phyloP scores from a whole-genome alignment of 2,113 vertebrate species.

The Lagopus leucura region DNA sequence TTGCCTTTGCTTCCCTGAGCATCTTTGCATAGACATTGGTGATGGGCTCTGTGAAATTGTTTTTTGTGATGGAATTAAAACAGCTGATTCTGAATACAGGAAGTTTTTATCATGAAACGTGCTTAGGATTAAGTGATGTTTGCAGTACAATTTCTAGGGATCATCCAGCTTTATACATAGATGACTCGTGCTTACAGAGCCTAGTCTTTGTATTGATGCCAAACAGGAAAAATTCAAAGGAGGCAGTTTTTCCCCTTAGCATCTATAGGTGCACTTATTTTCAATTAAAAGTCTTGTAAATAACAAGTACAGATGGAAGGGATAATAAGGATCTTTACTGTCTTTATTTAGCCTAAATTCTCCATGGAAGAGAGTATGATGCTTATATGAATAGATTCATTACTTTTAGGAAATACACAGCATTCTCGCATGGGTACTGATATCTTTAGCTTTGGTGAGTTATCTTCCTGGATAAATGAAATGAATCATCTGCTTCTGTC shows the following conservation, averaged over 20 bases:
- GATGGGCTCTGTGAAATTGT: neutral
- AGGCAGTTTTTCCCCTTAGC: neutral
- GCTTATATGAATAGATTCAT: neutral
- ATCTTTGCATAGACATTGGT: neutral
- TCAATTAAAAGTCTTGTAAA: neutral
- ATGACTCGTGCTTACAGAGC: neutral
- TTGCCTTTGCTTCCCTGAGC: neutral
- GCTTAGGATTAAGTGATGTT: neutral
- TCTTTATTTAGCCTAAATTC: neutral
- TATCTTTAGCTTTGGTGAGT: neutral
- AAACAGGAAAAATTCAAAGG: neutral
- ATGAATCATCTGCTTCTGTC: neutral
- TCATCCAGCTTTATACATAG: neutral
- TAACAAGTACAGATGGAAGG: neutral
- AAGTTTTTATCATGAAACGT: neutral
- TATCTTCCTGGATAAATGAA: neutral
- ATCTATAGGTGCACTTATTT: neutral
- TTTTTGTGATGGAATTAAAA: neutral
- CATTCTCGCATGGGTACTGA: neutral
- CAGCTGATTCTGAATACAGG: neutral
- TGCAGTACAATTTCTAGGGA: neutral
- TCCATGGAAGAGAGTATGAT: constrained; percentile 12
- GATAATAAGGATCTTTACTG: neutral
- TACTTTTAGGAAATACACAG: neutral
- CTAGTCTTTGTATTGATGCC: neutral